Evolutionary conservation across 2,113 vertebrate species (phyloP), one percentile per base, ranked within the genome.

Genomic region (Holacanthus passer): DNA sequence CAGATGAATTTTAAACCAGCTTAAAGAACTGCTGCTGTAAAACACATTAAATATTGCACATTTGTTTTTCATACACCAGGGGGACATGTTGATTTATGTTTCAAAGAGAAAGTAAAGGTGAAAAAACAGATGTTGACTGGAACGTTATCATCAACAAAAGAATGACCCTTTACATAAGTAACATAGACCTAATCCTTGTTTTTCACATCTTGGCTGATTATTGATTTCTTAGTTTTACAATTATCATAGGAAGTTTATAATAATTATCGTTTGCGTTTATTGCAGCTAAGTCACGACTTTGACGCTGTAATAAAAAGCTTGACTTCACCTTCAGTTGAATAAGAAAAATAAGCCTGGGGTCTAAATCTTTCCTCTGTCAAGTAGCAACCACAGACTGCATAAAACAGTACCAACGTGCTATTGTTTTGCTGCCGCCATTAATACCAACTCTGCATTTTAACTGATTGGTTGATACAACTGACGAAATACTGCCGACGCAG

Each of bases 371-470:
- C 12, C 9, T n/a, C 22, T 53, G 11, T 53, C 29, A 66, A 32
- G 2, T n/a, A n/a, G n/a, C n/a, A n/a, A n/a, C n/a, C n/a, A n/a
- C n/a, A n/a, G n/a, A n/a, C n/a, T n/a, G n/a, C n/a, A n/a, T n/a
- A n/a, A n/a, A n/a, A n/a, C n/a, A n/a, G n/a, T 22, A 17, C 35
- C 66, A 87, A 64, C 62, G 73, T 85, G 72, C 67, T 73, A 81
- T 83, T 91, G 85, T 90, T 90, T 82, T 82, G 48, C 58, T 82
- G 52, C 56, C 63, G 45, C 56, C 58, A 39, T 87, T 59, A 56
- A 68, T 1, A 39, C 75, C 64, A 35, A 53, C 55, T 63, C 64
- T 11, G 2, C 20, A 2, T 11, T 1, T 8, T 19, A 22, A 1
- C 22, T 48, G 52, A 93, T 91, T 93, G 87, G 90, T 35, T 73